Base-by-base conservation (phyloP, 1,140 invertebrate genomes). In the Fopius arisanus region DNA sequence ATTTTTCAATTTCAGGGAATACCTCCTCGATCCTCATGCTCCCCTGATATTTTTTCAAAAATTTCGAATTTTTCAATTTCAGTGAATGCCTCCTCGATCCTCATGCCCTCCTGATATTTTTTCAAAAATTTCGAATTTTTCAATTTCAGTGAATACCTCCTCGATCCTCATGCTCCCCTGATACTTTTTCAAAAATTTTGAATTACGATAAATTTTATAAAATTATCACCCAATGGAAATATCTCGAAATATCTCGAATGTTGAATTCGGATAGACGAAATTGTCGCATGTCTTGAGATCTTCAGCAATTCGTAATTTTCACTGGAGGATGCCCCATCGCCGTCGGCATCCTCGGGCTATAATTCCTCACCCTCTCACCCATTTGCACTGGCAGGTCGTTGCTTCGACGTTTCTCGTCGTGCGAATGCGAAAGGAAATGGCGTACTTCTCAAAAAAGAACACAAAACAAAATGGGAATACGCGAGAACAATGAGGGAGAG, bases 401-500 rank as follows among this genome's bases (percentile, higher is more conserved):
- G 54, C 59, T 48, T 65, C 62, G 33, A 65, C 40, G 23, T 48
- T 40, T 66, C 40, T 66, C 67, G 29, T 28, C 71, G 71, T 72
- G 71, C 71, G 71, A 72, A 72, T 23, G 26, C 26, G 16, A 72
- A 29, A 67, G 72, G 72, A 73, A 73, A 73, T 73, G 72, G 48
- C 29, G 65, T 33, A 62, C 48, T 68, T 41, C 31, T 72, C 41
- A 41, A 72, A 72, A 77, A 67, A 73, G 75, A 67, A 31, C 26
- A 33, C 33, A 75, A 62, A 41, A 75, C 4, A 65, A 65, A 65
- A 65, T 65, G 29, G 29, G 29, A 59, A 31, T 31, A 65, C 29
- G 29, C 16, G 67, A 33, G 59, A 74, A 77, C 76, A 77, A 77
- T 77, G 70, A 75, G 73, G 73, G 73, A 77, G 73, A 77, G 76